Percentiles rank a stretch among this genome's conserved stretches.
Evolutionary conservation across 2,888 invertebrate species (phyloP).

Genomic region (Sphinx pinastri): DNA sequence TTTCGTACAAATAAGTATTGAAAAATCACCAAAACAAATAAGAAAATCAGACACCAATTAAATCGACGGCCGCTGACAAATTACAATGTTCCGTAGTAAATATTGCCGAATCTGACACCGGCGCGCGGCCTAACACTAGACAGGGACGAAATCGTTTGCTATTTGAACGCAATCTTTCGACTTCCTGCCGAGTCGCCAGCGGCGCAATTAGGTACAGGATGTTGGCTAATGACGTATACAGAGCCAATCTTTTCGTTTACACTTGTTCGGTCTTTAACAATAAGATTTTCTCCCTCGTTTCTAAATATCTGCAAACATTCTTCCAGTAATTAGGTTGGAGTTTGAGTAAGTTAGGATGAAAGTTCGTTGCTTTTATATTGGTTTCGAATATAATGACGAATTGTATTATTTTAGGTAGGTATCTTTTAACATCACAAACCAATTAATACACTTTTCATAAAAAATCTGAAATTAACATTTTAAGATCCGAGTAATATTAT

Average conservation of each 20-base stretch:
- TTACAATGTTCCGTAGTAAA: constrained; percentile 8
- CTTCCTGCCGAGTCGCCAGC: constrained; percentile 74
- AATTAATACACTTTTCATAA: no score
- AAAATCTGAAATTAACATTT: no score
- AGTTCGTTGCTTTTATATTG: not conserved
- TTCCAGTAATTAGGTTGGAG: constrained; percentile 36
- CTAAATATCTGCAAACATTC: constrained; percentile 27
- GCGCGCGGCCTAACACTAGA: constrained; percentile 40
- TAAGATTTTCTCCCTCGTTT: constrained; percentile 32
- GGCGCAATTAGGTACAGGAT: constrained; percentile 79
- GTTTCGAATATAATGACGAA: not conserved
- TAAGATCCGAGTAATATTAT: no score
- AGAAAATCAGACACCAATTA: constrained; percentile 1
- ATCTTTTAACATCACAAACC: no score
- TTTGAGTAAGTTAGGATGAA: not conserved
- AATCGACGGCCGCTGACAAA: constrained; percentile 3
- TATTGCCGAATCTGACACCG: constrained; percentile 14
- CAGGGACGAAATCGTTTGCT: constrained; percentile 58
- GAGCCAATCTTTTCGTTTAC: constrained; percentile 53
- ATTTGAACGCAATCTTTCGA: constrained; percentile 79
- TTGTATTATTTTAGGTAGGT: not conserved
- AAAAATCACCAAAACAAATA: not conserved
- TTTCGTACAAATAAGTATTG: no score
- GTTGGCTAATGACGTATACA: constrained; percentile 68
- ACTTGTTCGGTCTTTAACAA: constrained; percentile 24